Conservation (phyloP, 2,113 vertebrate species). For the Herpailurus yagouaroundi region DNA sequence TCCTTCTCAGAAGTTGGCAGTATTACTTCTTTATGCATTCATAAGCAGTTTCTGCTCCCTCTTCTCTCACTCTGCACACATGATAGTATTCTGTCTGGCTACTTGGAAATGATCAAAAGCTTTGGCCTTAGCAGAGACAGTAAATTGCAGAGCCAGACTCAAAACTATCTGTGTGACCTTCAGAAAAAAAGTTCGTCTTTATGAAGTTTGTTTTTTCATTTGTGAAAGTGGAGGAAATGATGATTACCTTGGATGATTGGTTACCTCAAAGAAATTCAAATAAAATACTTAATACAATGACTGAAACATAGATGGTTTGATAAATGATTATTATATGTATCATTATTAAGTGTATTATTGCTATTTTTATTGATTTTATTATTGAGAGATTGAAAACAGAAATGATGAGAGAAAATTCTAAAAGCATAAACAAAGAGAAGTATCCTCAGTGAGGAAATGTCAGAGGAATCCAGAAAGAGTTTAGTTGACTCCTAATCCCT, state of each 20-base stretch:
- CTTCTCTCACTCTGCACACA: background rate
- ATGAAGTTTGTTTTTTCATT: background rate
- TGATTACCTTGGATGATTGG: background rate
- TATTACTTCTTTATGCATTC: background rate
- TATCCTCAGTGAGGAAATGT: background rate
- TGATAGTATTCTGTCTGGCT: background rate
- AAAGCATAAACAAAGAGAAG: background rate
- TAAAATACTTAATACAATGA: background rate
- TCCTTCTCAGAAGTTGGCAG: background rate
- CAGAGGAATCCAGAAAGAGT: background rate
- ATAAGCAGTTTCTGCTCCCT: background rate
- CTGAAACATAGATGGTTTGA: background rate
- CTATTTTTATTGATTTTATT: background rate
- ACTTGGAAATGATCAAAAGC: background rate
- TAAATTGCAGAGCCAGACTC: background rate
- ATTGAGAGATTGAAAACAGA: background rate
- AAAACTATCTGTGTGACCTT: background rate
- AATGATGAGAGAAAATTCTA: background rate
- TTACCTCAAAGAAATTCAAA: background rate
- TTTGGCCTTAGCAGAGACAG: background rate
- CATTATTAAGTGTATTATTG: background rate
- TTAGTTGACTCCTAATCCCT: background rate
- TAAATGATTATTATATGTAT: background rate
- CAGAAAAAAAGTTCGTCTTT: background rate
- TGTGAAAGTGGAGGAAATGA: background rate